phyloP scores from a whole-genome alignment of 2,888 invertebrate species.

The Metacarcinus magister region DNA sequence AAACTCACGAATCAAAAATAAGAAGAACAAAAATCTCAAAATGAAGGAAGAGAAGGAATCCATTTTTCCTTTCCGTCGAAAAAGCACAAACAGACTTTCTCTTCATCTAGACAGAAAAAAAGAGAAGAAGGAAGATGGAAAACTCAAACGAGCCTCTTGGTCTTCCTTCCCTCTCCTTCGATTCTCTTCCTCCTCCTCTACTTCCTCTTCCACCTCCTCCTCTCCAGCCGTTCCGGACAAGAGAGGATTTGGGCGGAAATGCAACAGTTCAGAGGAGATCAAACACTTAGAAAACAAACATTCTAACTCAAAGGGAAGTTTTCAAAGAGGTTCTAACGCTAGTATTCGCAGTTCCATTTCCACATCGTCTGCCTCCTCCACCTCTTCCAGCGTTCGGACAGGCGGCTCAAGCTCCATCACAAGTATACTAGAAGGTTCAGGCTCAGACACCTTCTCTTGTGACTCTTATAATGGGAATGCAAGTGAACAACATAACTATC shows the following conservation, averaged over 20 bases:
- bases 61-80: slow-evolving; percentile 63
- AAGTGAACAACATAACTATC: slow-evolving; percentile 5
- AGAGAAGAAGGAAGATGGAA: slow-evolving; percentile 68
- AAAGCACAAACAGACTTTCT: slow-evolving; percentile 66
- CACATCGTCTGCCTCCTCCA: slow-evolving; percentile 62
- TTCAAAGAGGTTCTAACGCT: slow-evolving; percentile 49
- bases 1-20: neutral
- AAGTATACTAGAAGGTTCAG: slow-evolving; percentile 62
- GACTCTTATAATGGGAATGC: slow-evolving; percentile 60
- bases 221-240: neutral
- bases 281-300: neutral
- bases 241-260: neutral
- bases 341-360: slow-evolving; percentile 45
- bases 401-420: slow-evolving; percentile 71
- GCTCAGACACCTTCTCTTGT: slow-evolving; percentile 61
- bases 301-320: neutral
- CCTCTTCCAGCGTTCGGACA: slow-evolving; percentile 52
- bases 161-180: slow-evolving; percentile 73
- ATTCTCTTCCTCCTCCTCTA: slow-evolving; percentile 60
- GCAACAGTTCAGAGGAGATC: slow-evolving; percentile 50
- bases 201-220: slow-evolving; percentile 21
- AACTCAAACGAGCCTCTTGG: slow-evolving; percentile 76
- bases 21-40: neutral
- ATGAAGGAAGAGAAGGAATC: slow-evolving; percentile 71
- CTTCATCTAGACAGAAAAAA: slow-evolving; percentile 66